Evolutionary conservation across 2,797 vertebrate species (phyloP), one percentile per base, ranked within the genome.

Genomic region (Anas georgica): DNA sequence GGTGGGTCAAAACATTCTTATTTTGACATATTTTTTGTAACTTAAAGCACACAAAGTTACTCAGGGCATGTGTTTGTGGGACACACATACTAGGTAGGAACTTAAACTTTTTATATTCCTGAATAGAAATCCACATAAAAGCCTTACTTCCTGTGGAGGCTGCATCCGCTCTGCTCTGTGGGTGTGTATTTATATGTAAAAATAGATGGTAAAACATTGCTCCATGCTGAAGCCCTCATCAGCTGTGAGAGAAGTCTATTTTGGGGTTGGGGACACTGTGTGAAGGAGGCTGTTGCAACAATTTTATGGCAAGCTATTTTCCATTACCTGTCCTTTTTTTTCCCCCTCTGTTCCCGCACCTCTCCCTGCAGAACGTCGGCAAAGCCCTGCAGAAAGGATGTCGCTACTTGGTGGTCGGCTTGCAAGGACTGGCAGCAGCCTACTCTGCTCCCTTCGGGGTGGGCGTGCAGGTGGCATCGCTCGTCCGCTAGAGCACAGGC

Each of bases 341-440:
- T 17, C 7, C 43, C 69, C 50, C 59, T 46, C 39, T 64, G 66
- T 62, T 29, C n/a, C 76, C 2, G 2, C 72, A 43, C 68, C 26
- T 94, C 52, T 92, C 67, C 79, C 76, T 2, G 1, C 91, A 99
- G 99, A 99, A 99, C 6, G 96, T 99, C 0, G 97, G 98, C 52
- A 99, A 99, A 85, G 98, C 97, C 14, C 93, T 99, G 85, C 97
- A 97, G 64, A 98, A 98, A 96, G 98, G 98, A 29, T 99, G 99
- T 97, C 99, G 95, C 93, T 99, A 99, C 90, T 50, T 99, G 45
- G 97, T 99, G 95, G 94, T 99, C 0, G 99, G 99, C 23, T 97
- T 99, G 52, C 98, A 99, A 93, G 98, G 98, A 54, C 98, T 99
- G 33, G 98, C 99, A 1, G 95, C 98, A 0, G 98, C 98, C 58